Evolutionary conservation across 2,888 invertebrate genomes (phyloP), one percentile per base, ranked within the genome.

Genomic region (Aphidoletes aphidimyza): DNA sequence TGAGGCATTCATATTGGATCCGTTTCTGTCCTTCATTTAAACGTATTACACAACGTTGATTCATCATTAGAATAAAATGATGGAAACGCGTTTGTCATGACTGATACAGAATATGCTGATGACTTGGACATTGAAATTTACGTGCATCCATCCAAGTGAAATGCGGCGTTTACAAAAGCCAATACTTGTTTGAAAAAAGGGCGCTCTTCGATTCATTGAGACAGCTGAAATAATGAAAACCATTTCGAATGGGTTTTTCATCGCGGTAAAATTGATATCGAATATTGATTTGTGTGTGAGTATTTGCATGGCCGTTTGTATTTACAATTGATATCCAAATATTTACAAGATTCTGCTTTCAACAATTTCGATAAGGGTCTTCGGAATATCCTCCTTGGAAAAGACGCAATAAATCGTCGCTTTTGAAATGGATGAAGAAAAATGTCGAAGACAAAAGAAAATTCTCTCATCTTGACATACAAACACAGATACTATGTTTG

Each of bases 261-360:
- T 54, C 26, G 19, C n/a, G 22, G 5, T 54, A 3, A 54, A 54
- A 54, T 8, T 26, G 54, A 26, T 54, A 54, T 54, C 26, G 54
- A 19, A 54, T 54, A 54, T 54, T 54, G 54, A 22, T 54, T 54
- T 54, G 54, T 22, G 54, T 22, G 54, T 54, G 19, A 49, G 17
- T 49, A 26, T 54, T 26, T 54, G 54, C 54, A 22, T 54, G 26
- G n/a, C n/a, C 54, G 26, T 54, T 54, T 54, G n/a, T 54, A 54
- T 54, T 54, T n/a, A 54, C 54, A 54, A 54, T 54, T 54, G 54
- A 22, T 54, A 54, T 11, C 22, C 54, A 54, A 54, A 26, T 22
- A 54, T 54, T 2, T 54, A 26, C 26, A 22, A 17, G 26, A 49
- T 49, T n/a, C 49, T n/a, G 54, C 54, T 54, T n/a, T 22, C 6